Percentiles rank a stretch among this genome's conserved stretches.
These are phyloP conservation scores for Mus spicilegus DNA, from an alignment of 2,113 vertebrate genomes.

Conservation along the genomic window DNA sequence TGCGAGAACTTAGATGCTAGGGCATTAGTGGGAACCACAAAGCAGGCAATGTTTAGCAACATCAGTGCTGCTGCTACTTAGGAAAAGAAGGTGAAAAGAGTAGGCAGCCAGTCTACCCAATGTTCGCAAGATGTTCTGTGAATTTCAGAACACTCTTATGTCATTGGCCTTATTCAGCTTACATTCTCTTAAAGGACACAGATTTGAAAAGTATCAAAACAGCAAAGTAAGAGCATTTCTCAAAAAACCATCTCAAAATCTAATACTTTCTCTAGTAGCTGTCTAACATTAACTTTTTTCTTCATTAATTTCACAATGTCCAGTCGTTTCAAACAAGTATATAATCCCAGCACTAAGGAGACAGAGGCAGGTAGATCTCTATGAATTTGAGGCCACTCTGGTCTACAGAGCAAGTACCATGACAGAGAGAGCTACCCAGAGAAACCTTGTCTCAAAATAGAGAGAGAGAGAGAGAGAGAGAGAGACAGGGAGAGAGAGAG, in stretches of 20 bases:
- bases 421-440: too few relatives aligned
- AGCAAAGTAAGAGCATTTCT: conserved; percentile 41
- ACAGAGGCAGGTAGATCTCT: too few relatives aligned
- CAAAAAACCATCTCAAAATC: conserved; percentile 51
- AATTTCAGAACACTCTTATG: conserved; percentile 14
- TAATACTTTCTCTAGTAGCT: conserved; percentile 24
- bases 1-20: conserved; percentile 41
- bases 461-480: too few relatives aligned
- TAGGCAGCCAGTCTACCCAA: not conserved
- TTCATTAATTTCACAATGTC: conserved; percentile 60
- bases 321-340: conserved; percentile 13
- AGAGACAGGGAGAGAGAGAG: too few relatives aligned
- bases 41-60: conserved; percentile 47
- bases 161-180: conserved; percentile 10
- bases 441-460: too few relatives aligned
- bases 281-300: conserved; percentile 33
- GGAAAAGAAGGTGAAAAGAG: not conserved
- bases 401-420: too few relatives aligned
- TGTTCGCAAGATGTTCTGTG: conserved; percentile 45
- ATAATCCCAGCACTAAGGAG: not conserved
- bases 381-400: too few relatives aligned
- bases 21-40: conserved; percentile 24
- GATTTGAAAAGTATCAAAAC: conserved; percentile 9
- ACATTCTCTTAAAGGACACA: not conserved
- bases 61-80: not conserved